phyloP scores from a whole-genome alignment of 2,888 invertebrate species.

The Lycia hirtaria region DNA sequence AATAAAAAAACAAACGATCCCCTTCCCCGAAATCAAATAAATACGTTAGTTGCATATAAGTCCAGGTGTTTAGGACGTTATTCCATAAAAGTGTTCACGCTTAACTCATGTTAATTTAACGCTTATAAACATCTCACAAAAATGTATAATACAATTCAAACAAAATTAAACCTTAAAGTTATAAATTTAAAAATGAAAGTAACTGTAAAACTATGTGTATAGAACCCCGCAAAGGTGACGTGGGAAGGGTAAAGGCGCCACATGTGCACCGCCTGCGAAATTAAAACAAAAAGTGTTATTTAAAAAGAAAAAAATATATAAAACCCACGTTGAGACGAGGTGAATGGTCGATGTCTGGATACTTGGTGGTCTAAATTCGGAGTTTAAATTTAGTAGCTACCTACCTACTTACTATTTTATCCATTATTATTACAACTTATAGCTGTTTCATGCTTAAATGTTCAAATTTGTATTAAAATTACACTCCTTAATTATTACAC shows the following conservation, averaged over 20 bases:
- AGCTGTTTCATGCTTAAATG: no score
- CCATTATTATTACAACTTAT: no score
- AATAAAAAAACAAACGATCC: constrained; percentile 38
- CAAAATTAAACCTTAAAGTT: constrained; percentile 23
- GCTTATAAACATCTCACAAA: constrained; percentile 46
- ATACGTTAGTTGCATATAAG: constrained; percentile 53
- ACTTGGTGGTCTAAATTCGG: neutral
- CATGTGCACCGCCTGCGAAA: constrained; percentile 71
- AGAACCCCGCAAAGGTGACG: constrained; percentile 52
- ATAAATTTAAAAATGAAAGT: constrained; percentile 16
- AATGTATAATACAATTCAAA: constrained; percentile 19
- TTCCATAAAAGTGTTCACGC: constrained; percentile 71
- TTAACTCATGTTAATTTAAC: constrained; percentile 69
- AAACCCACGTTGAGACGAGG: constrained; percentile 55
- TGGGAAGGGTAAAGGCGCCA: constrained; percentile 72
- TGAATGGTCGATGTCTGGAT: constrained; percentile 55
- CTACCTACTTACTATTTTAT: no score
- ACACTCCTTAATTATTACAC: no score
- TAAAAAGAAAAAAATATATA: constrained; percentile 49
- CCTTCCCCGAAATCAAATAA: constrained; percentile 60
- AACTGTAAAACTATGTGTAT: constrained; percentile 15
- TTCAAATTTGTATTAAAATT: no score
- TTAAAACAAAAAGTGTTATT: constrained; percentile 61
- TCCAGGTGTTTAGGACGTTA: constrained; percentile 71
- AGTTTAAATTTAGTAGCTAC: neutral